A percentile compares a stretch with the other conserved stretches of the same genome.
Evolutionary conservation across 2,888 invertebrate genomes (phyloP).

Genomic region (Limenitis arthemis): DNA sequence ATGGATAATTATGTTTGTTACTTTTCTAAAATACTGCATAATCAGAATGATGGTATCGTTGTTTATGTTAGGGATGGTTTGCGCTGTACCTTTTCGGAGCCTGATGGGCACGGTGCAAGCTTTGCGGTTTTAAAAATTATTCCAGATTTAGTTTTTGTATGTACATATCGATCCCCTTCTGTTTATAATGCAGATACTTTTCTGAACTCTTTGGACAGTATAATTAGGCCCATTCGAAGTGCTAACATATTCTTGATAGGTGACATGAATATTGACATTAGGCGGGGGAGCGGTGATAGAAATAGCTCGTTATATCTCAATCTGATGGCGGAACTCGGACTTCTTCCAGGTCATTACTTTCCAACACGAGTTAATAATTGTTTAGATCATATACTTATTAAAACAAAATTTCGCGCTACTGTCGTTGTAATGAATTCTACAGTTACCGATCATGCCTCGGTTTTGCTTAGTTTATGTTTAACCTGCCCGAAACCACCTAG

Average conservation of each 20-base stretch:
- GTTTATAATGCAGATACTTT: background rate
- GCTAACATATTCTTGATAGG: background rate
- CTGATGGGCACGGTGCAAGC: background rate
- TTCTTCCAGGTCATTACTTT: background rate
- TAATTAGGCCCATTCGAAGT: background rate
- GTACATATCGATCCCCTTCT: background rate
- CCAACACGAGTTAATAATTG: background rate
- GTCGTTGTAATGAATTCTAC: no score
- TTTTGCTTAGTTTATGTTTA: no score
- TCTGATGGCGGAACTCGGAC: background rate
- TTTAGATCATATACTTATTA: no score
- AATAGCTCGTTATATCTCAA: background rate
- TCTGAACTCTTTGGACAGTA: background rate
- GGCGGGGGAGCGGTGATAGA: background rate
- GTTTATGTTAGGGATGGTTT: conserved; percentile 14
- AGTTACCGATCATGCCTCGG: no score
- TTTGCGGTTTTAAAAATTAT: background rate
- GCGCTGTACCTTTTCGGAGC: background rate
- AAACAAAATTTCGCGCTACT: no score
- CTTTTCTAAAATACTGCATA: background rate
- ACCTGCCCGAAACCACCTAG: no score
- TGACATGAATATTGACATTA: background rate
- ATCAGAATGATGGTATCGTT: conserved; percentile 13
- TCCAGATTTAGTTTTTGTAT: background rate
- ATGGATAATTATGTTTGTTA: background rate